Evolutionary conservation across 2,113 vertebrate species (phyloP).

Genomic region (Silurus asotus): DNA sequence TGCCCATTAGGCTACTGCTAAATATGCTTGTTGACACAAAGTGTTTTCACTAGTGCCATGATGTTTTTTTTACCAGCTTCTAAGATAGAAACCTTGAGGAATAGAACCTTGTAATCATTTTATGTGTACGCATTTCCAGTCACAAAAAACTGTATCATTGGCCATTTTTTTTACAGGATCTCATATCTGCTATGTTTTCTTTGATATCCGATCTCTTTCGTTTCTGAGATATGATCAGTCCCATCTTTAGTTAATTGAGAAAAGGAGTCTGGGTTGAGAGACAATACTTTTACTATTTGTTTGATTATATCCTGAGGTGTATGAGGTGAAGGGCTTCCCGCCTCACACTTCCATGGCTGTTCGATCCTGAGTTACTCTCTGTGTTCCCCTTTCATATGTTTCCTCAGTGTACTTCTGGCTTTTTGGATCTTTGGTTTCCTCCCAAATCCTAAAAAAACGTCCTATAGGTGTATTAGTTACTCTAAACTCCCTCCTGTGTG

Average conservation of each 20-base stretch:
- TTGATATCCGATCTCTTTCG: neutral
- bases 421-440: neutral
- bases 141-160: neutral
- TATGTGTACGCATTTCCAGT: neutral
- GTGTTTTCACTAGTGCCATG: neutral
- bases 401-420: neutral
- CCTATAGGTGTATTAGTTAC: neutral
- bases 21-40: neutral
- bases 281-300: neutral
- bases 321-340: neutral
- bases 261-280: neutral
- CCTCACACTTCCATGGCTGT: neutral
- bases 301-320: neutral
- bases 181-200: neutral
- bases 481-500: neutral
- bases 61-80: too few species aligned
- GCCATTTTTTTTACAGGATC: neutral
- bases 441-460: neutral
- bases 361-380: neutral
- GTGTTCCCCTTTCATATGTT: neutral
- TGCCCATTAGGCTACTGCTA: neutral
- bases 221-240: neutral
- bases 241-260: neutral
- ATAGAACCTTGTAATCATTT: neutral
- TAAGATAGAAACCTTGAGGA: neutral